Evolutionary conservation across 1,140 invertebrate species (phyloP), one percentile per base, ranked within the genome.

Genomic region (Odontomachus brunneus): DNA sequence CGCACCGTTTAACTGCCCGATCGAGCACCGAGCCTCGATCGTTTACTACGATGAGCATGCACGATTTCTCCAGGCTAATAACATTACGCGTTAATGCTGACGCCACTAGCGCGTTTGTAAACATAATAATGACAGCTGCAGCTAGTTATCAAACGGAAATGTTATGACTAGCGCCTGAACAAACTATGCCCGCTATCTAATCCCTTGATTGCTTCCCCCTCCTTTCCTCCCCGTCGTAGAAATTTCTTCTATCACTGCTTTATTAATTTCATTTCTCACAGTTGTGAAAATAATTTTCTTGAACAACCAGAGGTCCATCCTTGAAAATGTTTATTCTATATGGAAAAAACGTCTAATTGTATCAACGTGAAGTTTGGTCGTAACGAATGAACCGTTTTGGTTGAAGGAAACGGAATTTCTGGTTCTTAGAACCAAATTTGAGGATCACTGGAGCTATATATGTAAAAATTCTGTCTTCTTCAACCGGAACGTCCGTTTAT

Each of bases 111-210:
- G 12, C n/a, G 11, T 65, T 44, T 22, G 33, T 24, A 22, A 19
- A 65, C 38, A 0, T 65, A 65, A 65, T 63, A 63, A 63, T 44
- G 38, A 65, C 33, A 17, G 38, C 12, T 44, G 44, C 9, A 44
- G 17, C 33, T 65, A 19, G 44, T 55, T 22, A 44, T 22, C 38
- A 15, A 48, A 48, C 48, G 38, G 33, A 48, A 48, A 22, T 44
- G 38, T 65, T 65, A 65, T 65, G 62, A 44, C 33, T 65, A 19
- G n/a, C 11, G 2, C 14, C 17, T 44, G 62, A 12, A 15, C 19
- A 44, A 65, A 24, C 3, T 22, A 22, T 17, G 29, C 9, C 48
- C 12, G 44, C 0, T n/a, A 9, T 55, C n/a, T 22, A 9, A 55
- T 19, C 19, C 38, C 38, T 4, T 44, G 38, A 63, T 63, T 44